Evolutionary conservation across 2,888 invertebrate species (phyloP).

Genomic region (Phymatocera aterrima): DNA sequence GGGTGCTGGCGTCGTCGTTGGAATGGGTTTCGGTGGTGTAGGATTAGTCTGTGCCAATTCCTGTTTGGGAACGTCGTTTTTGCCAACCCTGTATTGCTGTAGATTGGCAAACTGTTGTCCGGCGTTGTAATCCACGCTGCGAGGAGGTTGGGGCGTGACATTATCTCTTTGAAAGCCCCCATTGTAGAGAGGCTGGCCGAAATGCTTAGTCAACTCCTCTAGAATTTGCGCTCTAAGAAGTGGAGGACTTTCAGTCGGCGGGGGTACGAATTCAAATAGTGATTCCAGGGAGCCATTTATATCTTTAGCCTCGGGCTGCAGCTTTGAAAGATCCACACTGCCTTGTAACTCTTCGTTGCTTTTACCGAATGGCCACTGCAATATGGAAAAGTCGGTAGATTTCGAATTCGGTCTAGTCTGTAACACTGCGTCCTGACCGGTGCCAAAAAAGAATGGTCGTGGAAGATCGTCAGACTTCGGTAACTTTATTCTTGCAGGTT

Average conservation of each 20-base stretch:
- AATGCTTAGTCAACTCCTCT: constrained; percentile 51
- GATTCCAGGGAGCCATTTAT: background rate
- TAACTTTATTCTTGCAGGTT: background rate
- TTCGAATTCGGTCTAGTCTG: background rate
- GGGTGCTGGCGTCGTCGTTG: constrained; percentile 30
- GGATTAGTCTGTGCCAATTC: background rate
- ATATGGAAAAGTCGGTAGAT: background rate
- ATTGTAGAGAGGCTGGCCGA: constrained; percentile 53
- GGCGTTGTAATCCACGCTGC: background rate
- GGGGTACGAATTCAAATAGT: background rate
- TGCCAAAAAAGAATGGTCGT: constrained; percentile 4
- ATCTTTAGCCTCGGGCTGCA: background rate
- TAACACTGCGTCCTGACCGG: background rate
- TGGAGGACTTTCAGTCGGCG: background rate
- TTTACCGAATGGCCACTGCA: background rate
- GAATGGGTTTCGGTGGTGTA: constrained; percentile 4
- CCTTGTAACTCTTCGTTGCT: background rate
- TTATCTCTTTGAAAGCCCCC: background rate
- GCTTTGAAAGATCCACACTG: background rate
- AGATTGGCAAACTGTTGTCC: background rate
- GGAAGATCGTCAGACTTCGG: background rate
- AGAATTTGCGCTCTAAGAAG: constrained; percentile 51
- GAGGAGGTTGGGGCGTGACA: background rate
- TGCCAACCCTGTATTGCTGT: background rate
- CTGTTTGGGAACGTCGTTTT: background rate